Evolutionary conservation across 2,113 vertebrate species (phyloP), one percentile per base, ranked within the genome.

Genomic region (Equus quagga): DNA sequence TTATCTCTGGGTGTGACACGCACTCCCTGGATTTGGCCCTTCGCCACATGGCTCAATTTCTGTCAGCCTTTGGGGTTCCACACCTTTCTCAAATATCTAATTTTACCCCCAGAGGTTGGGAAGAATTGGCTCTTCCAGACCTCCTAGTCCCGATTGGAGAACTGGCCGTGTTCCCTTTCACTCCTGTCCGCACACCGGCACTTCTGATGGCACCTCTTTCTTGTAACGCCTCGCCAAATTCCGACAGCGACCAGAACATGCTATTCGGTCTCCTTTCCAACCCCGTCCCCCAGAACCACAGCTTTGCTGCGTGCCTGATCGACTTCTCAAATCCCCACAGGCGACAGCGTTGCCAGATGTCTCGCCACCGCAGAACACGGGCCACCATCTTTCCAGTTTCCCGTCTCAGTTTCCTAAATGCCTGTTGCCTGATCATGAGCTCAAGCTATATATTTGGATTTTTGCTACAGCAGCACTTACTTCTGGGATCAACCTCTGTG

Each of bases 171-270:
- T 23, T 21, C 21, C 62, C 36, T 13, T 6, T 23, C 81, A 1
- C 1, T 13, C 3, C 6, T 24, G 46, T 65, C 6, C 44, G 81
- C 12, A 18, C 2, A 33, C 8, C 13, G 5, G 81, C n/a, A n/a
- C 23, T 54, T 24, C 51, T 6, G 31, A 23, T 5, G 17, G 36
- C 23, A 2, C 64, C 31, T 31, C 82, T 54, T 13, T 23, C 83
- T 60, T 36, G 51, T 9, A n/a, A 9, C 0, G 1, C 10, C 2
- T 2, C 3, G 31, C 41, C 64, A 3, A 5, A 7, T n/a, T 31
- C 62, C 44, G 31, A 1, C 69, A 60, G 51, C 3, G 18, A 10
- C 51, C 31, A 5, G 41, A 36, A 8, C 58, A 13, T 0, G 10
- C 19, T 2, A 3, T 9, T 28, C 4, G 3, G 49, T 10, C 49